Base-by-base conservation (phyloP, 2,888 invertebrate genomes). In the Alentia gelatinosa region DNA sequence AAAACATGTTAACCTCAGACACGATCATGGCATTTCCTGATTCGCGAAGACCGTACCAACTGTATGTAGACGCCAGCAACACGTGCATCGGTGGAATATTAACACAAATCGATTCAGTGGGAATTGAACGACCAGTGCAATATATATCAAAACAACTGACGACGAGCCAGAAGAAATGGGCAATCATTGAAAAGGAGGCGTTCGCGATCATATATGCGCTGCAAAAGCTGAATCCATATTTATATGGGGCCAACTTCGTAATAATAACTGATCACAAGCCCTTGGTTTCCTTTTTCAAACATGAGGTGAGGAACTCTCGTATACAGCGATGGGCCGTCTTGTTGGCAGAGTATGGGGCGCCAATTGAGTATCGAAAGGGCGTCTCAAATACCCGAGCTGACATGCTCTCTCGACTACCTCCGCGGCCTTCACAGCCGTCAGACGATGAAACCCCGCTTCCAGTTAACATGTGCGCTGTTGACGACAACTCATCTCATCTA, bases 21-120 rank as follows among this genome's bases (percentile, higher is more conserved):
- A 7, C 33, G 26, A 39, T 90, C n/a, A 84, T 90, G 90, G 90
- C 90, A 26, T 40, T 39, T 47, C 90, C 90, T 7, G 37, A 84
- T 3, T 33, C 39, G 9, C 15, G 35, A 23, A 83, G 84, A 56
- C 90, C 90, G 4, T 90, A 56, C 39, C 30, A 30, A n/a, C 84
- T 90, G 7, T 90, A 84, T 33, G 84, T 84, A 7, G 90, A 90
- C 33, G 84, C 84, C 1, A 56, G 15, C 26, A 26, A 90, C 26
- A 12, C 47, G 9, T 47, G 47, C 19, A 47, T 47, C 7, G 47
- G 47, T 7, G 47, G 47, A 47, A 47, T 47, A 7, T 19, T 47
- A 12, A 47, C 47, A 47, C 47, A 47, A 19, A 7, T 12, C 19
- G 47, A 47, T 47, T 12, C 9, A 7, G 19, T 12, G 7, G 9